These are phyloP conservation scores for Solea senegalensis DNA, from an alignment of 2,113 vertebrate genomes.

Conservation along the genomic window DNA sequence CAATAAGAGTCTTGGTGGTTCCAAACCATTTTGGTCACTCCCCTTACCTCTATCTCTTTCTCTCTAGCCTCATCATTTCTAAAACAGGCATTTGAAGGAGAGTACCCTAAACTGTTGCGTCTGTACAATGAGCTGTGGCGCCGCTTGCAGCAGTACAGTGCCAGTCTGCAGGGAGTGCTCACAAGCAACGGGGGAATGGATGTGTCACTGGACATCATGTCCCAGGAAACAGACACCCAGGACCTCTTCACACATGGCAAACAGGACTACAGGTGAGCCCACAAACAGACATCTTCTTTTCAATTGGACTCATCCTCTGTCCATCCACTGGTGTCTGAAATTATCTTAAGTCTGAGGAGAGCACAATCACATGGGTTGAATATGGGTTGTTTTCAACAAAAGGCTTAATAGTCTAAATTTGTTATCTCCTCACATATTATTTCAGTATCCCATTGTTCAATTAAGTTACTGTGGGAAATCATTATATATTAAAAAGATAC, in stretches of 20 bases:
- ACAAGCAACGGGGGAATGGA: conserved; percentile 67
- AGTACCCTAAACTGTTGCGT: conserved; percentile 93
- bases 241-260: conserved; percentile 87
- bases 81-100: conserved; percentile 97
- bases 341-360: too few species aligned
- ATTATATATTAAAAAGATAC: too few species aligned
- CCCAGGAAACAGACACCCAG: conserved; percentile 84
- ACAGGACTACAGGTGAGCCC: conserved; percentile 88
- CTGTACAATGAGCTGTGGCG: conserved; percentile 98
- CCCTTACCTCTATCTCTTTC: conserved; percentile 33
- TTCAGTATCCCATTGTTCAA: too few species aligned
- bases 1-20: background rate
- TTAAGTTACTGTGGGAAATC: too few species aligned
- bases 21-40: background rate
- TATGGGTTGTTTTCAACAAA: too few species aligned
- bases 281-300: background rate
- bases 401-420: too few species aligned
- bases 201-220: conserved; percentile 79
- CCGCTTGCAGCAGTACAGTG: conserved; percentile 91
- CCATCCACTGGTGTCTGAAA: too few species aligned
- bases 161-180: conserved; percentile 87
- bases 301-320: background rate
- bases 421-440: too few species aligned
- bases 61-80: conserved; percentile 89
- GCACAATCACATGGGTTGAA: too few species aligned